Evolutionary conservation across 2,888 invertebrate genomes (phyloP).

Genomic region (Drosophila siamana): DNA sequence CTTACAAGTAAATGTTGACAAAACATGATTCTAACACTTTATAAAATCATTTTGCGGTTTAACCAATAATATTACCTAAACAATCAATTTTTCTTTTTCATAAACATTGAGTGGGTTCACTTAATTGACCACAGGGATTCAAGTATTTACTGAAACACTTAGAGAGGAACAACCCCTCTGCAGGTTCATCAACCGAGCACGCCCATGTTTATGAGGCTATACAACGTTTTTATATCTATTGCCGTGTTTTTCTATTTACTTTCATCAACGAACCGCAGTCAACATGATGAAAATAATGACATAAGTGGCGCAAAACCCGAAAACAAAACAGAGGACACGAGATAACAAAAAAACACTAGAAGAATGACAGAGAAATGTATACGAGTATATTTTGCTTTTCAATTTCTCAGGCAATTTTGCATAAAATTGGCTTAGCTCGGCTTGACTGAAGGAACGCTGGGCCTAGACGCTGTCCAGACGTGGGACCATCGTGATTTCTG

Average conservation of each 20-base stretch:
- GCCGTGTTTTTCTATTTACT: slow-evolving; percentile 61
- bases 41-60: background rate
- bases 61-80: background rate
- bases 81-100: background rate
- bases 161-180: slow-evolving; percentile 15
- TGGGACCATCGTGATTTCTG: slow-evolving; percentile 38
- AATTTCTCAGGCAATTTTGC: slow-evolving; percentile 78
- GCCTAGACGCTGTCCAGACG: slow-evolving; percentile 63
- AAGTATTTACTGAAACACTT: slow-evolving; percentile 2
- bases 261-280: slow-evolving; percentile 53
- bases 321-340: slow-evolving; percentile 52
- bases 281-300: slow-evolving; percentile 65
- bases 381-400: slow-evolving; percentile 66
- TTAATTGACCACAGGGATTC: slow-evolving; percentile 36
- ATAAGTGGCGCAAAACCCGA: slow-evolving; percentile 63
- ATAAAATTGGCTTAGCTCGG: slow-evolving; percentile 66
- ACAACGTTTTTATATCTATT: slow-evolving; percentile 48
- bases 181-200: slow-evolving; percentile 39
- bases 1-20: too few species aligned
- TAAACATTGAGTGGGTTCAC: background rate
- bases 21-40: too few species aligned
- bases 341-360: background rate
- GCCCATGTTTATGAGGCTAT: slow-evolving; percentile 46
- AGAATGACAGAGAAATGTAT: slow-evolving; percentile 17
- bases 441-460: slow-evolving; percentile 24